Evolutionary conservation across 2,888 invertebrate genomes (phyloP), one percentile per base, ranked within the genome.

Genomic region (Phengaris arion): DNA sequence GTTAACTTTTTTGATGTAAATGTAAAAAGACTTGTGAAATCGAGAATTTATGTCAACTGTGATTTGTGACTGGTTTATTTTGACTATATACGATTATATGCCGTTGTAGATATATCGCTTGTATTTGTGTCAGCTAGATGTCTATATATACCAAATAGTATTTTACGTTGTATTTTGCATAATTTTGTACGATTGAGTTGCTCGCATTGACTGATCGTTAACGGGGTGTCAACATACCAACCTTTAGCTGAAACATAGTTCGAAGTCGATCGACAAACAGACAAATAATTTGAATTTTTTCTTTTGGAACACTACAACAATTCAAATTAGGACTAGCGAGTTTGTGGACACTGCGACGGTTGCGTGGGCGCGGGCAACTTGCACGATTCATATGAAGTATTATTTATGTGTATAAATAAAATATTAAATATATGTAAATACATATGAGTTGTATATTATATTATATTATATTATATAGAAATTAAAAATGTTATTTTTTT

Each of bases 31-130:
- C 93, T 93, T 92, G 92, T 88, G 87, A 91, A 92, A 92, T 92
- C 87, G 92, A 89, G 92, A 93, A 93, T 93, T 93, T 93, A 92
- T 90, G 91, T 93, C 87, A 89, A 90, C 93, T 93, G 93, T 93
- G 93, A 93, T 93, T 93, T 92, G 93, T 92, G 92, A 92, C 90
- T 91, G 91, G 89, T 89, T 93, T 92, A 89, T 90, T 92, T 93
- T 92, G 85, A 90, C 86, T 89, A 90, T 91, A 88, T 91, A 91
- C 84, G 86, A 86, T 88, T 87, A 84, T 87, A 87, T 89, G 90
- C 89, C 89, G 85, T 86, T 91, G 89, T 91, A 89, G 88, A 87
- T 89, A 82, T 83, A 89, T 85, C 83, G 91, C 90, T 92, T 92
- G 87, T 89, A 90, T 92, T 88, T 90, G 90, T 88, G 92, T 90